Evolutionary conservation across 2,113 vertebrate genomes (phyloP), one percentile per base, ranked within the genome.

Genomic region (Dasyurus viverrinus): DNA sequence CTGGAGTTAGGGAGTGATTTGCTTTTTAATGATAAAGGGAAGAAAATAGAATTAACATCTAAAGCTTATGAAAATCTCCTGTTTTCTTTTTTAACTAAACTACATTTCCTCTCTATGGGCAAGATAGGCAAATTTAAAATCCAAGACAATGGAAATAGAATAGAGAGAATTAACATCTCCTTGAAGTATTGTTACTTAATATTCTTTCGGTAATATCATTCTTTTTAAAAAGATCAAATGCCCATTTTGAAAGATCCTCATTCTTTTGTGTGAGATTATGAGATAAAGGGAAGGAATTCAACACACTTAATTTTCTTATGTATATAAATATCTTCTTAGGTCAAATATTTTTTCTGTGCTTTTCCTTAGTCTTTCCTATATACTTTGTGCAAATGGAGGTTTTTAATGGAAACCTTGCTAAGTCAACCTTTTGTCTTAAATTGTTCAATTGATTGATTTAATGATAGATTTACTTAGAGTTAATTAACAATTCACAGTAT

Each of bases 401-500:
- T 95, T 10, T 91, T 53, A 48, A 30, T 91, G n/a, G 93, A 98
- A 95, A 95, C 8, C 5, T 23, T 24, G 0, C 16, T 42, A 93
- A 97, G 96, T 27, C n/a, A 1, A 92, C 48, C 93, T 1, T n/a
- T 94, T 96, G 96, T 97, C 97, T 96, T 48, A 11, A 52, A 52
- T 92, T 89, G 42, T 90, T 90, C 95, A 97, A 91, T 97, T 95
- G 95, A 89, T 47, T 95, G 95, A 96, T 93, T 95, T 92, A 30
- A 57, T 93, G 95, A 60, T 48, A 94, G 95, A 96, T 92, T 95
- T 91, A 26, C 89, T 92, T 24, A 89, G 50, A 90, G 2, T 16
- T 90, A 96, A 94, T 95, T 57, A 98, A 90, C 36, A 97, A 97
- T 97, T 92, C 96, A 91, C 91, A 1, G 0, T 36, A 54, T 26